These are phyloP conservation scores for Zaprionus nigranus DNA, from an alignment of 1,140 invertebrate genomes.

Conservation along the genomic window DNA sequence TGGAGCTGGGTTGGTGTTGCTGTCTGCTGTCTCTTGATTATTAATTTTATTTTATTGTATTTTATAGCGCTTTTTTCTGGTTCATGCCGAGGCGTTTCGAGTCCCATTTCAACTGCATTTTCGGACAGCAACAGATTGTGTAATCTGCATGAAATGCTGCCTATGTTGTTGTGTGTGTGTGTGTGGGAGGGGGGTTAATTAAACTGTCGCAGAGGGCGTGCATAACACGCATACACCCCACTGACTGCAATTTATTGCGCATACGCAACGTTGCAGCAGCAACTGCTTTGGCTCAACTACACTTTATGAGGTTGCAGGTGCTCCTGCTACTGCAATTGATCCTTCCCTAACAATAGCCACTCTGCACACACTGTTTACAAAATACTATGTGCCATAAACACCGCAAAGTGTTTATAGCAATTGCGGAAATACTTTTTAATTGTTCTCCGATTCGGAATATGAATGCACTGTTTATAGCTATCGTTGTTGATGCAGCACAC, in stretches of 20 bases:
- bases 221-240: constrained; percentile 53
- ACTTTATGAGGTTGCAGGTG: constrained; percentile 10
- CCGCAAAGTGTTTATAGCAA: constrained; percentile 56
- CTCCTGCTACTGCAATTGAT: constrained; percentile 44
- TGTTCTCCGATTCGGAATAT: constrained; percentile 33
- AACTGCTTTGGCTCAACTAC: constrained; percentile 41
- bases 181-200: constrained; percentile 5
- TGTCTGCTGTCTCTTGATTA: not conserved
- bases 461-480: constrained; percentile 26
- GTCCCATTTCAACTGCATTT: not conserved
- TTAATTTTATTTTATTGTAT: constrained; percentile 10
- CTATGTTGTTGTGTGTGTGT: not conserved
- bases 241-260: constrained; percentile 43
- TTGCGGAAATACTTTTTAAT: constrained; percentile 69
- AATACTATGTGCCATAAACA: constrained; percentile 42
- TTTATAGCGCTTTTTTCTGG: constrained; percentile 3
- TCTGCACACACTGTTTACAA: constrained; percentile 61
- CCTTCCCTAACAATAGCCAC: constrained; percentile 27
- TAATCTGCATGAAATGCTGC: constrained; percentile 24
- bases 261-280: constrained; percentile 52
- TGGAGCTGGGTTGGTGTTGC: not conserved
- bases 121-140: not conserved
- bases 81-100: not conserved
- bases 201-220: constrained; percentile 26
- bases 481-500: not conserved